These are phyloP conservation scores for Pipistrellus pipistrellus DNA, from an alignment of 2,797 vertebrate genomes.

Conservation along the genomic window DNA sequence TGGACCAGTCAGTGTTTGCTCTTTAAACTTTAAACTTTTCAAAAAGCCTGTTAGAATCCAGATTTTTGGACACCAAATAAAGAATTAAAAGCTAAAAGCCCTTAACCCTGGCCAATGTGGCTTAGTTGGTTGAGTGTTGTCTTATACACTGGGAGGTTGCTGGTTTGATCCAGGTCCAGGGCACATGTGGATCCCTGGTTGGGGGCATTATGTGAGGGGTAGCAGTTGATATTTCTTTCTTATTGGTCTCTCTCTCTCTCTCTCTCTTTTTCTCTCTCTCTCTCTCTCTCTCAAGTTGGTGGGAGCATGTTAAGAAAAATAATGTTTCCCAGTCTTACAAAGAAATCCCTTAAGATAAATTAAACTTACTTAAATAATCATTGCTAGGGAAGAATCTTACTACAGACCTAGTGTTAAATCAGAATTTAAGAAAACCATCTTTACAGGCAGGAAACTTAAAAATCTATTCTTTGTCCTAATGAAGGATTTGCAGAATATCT, in stretches of 20 bases:
- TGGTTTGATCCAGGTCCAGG: neutral
- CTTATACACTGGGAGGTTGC: too few relatives aligned
- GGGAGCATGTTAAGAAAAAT: neutral
- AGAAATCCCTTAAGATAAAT: neutral
- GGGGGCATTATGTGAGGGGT: neutral
- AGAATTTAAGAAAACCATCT: neutral
- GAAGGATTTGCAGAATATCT: neutral
- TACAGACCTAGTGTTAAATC: neutral
- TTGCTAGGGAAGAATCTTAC: neutral
- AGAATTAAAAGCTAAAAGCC: neutral
- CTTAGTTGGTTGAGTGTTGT: neutral
- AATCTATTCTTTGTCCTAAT: slow-evolving; percentile 9
- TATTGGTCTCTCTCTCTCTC: too few relatives aligned
- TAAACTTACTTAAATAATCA: slow-evolving; percentile 12
- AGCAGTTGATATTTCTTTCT: neutral
- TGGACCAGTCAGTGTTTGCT: neutral
- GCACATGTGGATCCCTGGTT: neutral
- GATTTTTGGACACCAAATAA: neutral
- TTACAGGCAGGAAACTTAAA: slow-evolving; percentile 11
- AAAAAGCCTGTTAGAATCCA: neutral
- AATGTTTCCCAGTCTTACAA: neutral
- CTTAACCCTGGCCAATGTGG: neutral
- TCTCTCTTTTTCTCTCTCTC: too few relatives aligned
- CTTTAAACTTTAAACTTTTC: neutral
- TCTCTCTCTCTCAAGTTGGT: neutral